Evolutionary conservation across 1,140 invertebrate species (phyloP).

Genomic region (Drosophila carrolli): DNA sequence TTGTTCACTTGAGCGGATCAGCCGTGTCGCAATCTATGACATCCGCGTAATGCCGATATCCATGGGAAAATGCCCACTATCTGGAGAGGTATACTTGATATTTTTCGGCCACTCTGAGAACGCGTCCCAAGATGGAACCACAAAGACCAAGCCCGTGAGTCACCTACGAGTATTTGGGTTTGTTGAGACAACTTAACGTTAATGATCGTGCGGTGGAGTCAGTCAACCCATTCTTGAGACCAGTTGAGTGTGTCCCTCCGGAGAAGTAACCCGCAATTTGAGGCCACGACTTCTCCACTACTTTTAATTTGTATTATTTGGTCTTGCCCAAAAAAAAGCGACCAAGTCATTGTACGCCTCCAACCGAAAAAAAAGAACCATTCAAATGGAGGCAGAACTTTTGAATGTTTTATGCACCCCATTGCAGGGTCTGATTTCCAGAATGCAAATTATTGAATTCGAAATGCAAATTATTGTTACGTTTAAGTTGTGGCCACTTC

Average conservation of each 20-base stretch:
- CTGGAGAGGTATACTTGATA: slow-evolving; percentile 24
- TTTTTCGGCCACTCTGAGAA: slow-evolving; percentile 23
- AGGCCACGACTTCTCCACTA: slow-evolving; percentile 38
- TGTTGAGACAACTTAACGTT: slow-evolving; percentile 33
- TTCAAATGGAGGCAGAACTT: slow-evolving; percentile 15
- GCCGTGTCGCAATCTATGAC: slow-evolving; percentile 71
- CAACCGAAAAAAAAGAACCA: neutral
- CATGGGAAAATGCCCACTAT: slow-evolving; percentile 66
- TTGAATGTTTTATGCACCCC: slow-evolving; percentile 44
- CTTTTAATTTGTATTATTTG: slow-evolving; percentile 68
- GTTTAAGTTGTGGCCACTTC: slow-evolving; percentile 55
- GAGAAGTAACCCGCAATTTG: slow-evolving; percentile 71
- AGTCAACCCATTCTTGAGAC: slow-evolving; percentile 41
- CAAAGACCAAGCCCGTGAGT: slow-evolving; percentile 14
- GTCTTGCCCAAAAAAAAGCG: slow-evolving; percentile 37
- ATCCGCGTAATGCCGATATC: slow-evolving; percentile 72
- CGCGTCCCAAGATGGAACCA: neutral
- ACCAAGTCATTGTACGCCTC: slow-evolving; percentile 20
- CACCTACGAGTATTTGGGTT: slow-evolving; percentile 28
- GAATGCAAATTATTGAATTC: slow-evolving; percentile 77
- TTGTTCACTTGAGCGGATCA: slow-evolving; percentile 73
- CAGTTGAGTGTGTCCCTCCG: slow-evolving; percentile 78
- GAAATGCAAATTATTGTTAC: slow-evolving; percentile 75
- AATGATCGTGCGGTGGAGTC: slow-evolving; percentile 33
- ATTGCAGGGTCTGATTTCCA: slow-evolving; percentile 46